Base-by-base conservation (phyloP, 2,113 vertebrate genomes). In the Arenaria interpres region DNA sequence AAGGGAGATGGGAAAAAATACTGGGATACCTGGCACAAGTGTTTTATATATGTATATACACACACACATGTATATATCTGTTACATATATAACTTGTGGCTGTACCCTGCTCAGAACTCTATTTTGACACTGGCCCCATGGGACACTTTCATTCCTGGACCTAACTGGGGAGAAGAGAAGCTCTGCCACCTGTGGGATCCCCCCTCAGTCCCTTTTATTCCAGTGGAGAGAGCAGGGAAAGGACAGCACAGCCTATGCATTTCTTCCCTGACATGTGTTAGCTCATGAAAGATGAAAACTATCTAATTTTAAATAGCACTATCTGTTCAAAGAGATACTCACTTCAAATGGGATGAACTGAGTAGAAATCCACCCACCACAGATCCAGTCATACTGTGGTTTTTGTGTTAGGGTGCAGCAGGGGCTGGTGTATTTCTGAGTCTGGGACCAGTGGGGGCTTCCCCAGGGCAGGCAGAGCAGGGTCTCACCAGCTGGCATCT, bases 1-100 rank as follows among this genome's bases (percentile, higher is more conserved):
- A 88, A 43, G 25, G 51, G 23, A 94, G 14, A 17, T 94, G 28
- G 13, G 5, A 43, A 68, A 46, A 81, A 92, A 84, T 19, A 57
- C 24, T 28, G 23, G 37, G 32, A 60, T n/a, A 60, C 6, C 5
- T 41, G 30, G 5, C 24, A 62, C 20, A 77, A 74, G 7, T 43
- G 22, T 15, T 63, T 84, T 41, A 30, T 10, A 15, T 3, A 69
- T 18, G n/a, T 2, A 32, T 3, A 69, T 18, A 35, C 1, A 37
- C 4, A 69, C 3, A 54, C 0, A 63, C 8, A 63, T 1, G 45
- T 2, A 35, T 3, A 14, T 25, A 45, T 4, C 3, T 30, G 25
- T 32, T n/a, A 33, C 2, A 2, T 35, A 17, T 14, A 56, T 9
- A 50, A 30, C n/a, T 85, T 64, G 54, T 57, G 41, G 6, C 17